phyloP scores from a whole-genome alignment of 2,888 invertebrate genomes.

The Acronicta leporina region DNA sequence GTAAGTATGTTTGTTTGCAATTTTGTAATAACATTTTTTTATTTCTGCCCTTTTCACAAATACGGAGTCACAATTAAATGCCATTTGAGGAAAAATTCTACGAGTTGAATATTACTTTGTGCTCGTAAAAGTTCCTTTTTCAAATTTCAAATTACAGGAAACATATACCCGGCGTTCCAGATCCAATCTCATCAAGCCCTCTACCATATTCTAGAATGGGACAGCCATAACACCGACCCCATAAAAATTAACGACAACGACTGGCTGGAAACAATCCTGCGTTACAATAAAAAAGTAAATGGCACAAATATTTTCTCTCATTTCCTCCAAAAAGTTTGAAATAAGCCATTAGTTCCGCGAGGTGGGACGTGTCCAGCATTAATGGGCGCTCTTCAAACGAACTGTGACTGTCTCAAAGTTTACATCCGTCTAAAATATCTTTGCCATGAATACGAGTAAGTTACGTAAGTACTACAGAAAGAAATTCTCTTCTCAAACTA shows the following conservation, averaged over 20 bases:
- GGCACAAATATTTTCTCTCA: constrained; percentile 55
- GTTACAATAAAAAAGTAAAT: constrained; percentile 48
- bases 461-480: constrained; percentile 47
- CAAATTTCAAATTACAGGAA: neutral
- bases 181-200: constrained; percentile 26
- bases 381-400: constrained; percentile 50
- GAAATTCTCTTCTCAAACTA: constrained; percentile 21
- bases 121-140: neutral
- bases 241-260: constrained; percentile 31
- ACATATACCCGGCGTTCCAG: neutral
- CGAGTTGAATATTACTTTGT: too few relatives aligned
- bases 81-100: too few relatives aligned
- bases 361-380: constrained; percentile 60
- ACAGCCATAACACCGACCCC: constrained; percentile 19
- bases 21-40: too few relatives aligned
- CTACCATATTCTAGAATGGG: neutral
- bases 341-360: constrained; percentile 66
- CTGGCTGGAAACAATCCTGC: constrained; percentile 34
- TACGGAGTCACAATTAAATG: neutral
- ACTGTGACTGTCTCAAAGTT: constrained; percentile 48
- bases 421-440: constrained; percentile 40
- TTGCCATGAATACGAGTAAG: constrained; percentile 37
- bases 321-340: constrained; percentile 56
- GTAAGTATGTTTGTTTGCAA: too few relatives aligned
- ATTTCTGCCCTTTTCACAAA: too few relatives aligned